Percentiles rank a stretch among this genome's conserved stretches.
Evolutionary conservation across 1,140 invertebrate species (phyloP).

Genomic region (Eueides isabella): DNA sequence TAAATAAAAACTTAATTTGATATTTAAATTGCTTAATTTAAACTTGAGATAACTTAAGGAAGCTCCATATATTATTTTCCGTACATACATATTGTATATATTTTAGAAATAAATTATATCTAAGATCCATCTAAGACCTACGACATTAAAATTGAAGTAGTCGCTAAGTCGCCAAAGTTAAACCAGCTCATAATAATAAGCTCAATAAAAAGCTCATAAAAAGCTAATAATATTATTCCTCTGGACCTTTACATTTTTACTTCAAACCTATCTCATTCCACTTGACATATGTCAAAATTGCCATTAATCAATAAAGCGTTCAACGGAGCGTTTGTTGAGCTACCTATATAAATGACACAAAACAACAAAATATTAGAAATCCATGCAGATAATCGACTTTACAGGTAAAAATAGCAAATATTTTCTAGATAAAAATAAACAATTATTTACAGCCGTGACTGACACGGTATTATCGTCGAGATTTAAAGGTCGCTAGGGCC

Average conservation of each 20-base stretch:
- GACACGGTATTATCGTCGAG: constrained; percentile 14
- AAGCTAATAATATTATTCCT: too few relatives aligned
- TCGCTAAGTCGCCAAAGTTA: too few relatives aligned
- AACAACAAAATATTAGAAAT: background rate
- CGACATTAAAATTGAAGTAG: too few relatives aligned
- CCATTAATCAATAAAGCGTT: background rate
- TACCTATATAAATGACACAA: background rate
- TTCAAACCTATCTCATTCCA: background rate
- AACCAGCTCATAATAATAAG: too few relatives aligned
- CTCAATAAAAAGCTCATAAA: too few relatives aligned
- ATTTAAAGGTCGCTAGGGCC: constrained; percentile 21
- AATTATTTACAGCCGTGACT: constrained; percentile 18
- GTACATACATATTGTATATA: too few relatives aligned
- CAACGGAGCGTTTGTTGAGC: background rate
- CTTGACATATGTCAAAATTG: background rate
- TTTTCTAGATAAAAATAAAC: constrained; percentile 14
- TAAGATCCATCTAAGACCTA: too few relatives aligned
- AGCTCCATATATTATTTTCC: too few relatives aligned
- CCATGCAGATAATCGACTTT: background rate
- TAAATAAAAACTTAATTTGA: too few relatives aligned
- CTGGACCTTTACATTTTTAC: background rate
- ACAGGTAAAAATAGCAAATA: background rate
- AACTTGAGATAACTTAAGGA: too few relatives aligned
- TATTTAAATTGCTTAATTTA: too few relatives aligned
- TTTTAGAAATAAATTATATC: too few relatives aligned